Conservation (phyloP, 2,888 invertebrate genomes). For the Cyrtodaria siliqua region DNA sequence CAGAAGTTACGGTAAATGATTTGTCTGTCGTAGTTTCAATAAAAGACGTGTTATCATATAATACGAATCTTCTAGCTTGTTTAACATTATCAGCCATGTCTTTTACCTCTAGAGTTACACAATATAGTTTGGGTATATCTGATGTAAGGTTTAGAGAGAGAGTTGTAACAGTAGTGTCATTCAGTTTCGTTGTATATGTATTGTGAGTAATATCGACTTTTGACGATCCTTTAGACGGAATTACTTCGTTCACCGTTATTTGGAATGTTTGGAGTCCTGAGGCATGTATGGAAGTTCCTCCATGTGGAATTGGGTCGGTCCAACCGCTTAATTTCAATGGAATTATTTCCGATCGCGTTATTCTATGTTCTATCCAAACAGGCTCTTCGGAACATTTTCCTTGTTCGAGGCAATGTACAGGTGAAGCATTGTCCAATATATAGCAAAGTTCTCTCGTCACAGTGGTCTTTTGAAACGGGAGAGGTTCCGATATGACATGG, state of each 20-base stretch:
- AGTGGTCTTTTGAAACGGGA: too few relatives aligned
- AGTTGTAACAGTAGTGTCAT: not conserved
- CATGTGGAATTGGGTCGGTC: conserved; percentile 43
- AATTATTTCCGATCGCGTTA: conserved; percentile 15
- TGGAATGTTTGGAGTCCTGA: conserved; percentile 48
- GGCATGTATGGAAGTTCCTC: not conserved
- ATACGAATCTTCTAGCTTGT: too few relatives aligned
- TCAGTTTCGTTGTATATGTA: conserved; percentile 14
- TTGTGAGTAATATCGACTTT: not conserved
- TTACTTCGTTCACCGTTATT: conserved; percentile 35
- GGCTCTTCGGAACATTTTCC: conserved; percentile 24
- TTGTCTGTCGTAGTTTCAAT: too few relatives aligned
- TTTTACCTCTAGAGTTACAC: too few relatives aligned
- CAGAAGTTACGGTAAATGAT: too few relatives aligned
- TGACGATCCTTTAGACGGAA: not conserved
- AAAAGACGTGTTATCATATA: too few relatives aligned
- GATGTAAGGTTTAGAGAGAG: conserved; percentile 18
- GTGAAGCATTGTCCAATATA: too few relatives aligned
- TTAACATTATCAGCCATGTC: too few relatives aligned
- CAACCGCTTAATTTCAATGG: conserved; percentile 38
- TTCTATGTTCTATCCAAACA: conserved; percentile 11
- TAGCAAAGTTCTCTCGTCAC: too few relatives aligned
- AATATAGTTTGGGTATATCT: conserved; percentile 46
- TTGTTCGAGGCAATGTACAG: conserved; percentile 23
- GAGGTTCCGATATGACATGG: too few relatives aligned